A percentile compares a stretch with the other conserved stretches of the same genome.
Conservation (phyloP, 92 coral and sea anemone genomes). For the Zoanthus gigantus region DNA sequence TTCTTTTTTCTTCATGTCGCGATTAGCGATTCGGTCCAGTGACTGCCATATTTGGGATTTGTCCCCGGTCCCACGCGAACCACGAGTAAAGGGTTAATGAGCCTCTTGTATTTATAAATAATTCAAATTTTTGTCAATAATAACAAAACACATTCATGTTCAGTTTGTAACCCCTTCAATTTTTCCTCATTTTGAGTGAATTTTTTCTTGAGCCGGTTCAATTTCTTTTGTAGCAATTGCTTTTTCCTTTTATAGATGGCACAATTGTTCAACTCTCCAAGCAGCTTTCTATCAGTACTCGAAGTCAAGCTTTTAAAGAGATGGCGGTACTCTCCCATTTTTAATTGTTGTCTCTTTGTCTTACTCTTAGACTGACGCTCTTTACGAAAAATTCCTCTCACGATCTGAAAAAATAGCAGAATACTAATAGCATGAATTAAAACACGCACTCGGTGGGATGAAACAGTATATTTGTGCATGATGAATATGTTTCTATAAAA, state of each 20-base stretch:
- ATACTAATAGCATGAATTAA: too few relatives aligned
- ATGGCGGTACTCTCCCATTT: neutral
- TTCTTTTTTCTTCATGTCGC: too few relatives aligned
- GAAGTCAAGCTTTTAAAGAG: neutral
- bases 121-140: neutral
- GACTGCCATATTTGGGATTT: too few relatives aligned
- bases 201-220: neutral
- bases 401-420: too few relatives aligned
- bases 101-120: too few relatives aligned
- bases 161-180: neutral
- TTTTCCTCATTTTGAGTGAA: neutral
- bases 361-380: neutral
- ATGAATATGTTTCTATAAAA: conserved; percentile 10
- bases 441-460: too few relatives aligned
- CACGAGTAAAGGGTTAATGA: neutral
- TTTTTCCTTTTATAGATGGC: neutral
- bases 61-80: too few relatives aligned
- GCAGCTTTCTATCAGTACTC: neutral
- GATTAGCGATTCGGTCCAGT: too few relatives aligned
- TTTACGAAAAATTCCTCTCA: neutral
- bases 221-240: neutral
- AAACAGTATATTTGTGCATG: too few relatives aligned
- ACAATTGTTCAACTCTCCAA: neutral
- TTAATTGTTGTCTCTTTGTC: too few relatives aligned
- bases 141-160: neutral